Evolutionary conservation across 2,113 vertebrate genomes (phyloP), one percentile per base, ranked within the genome.

Genomic region (Tylochromis polylepis): DNA sequence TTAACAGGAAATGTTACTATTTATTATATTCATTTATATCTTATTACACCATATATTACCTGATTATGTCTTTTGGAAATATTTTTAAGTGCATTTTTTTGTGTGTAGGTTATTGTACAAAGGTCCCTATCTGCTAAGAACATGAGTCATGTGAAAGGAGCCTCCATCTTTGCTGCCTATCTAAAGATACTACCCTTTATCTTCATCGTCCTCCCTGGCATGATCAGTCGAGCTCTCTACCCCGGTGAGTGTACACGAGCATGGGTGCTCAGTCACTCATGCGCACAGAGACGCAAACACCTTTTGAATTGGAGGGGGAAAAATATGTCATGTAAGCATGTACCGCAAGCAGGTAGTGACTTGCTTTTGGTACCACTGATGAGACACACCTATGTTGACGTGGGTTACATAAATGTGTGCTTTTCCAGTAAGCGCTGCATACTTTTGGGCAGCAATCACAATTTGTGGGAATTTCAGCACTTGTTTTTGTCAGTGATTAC

Each of bases 181-280:
- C 96, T 99, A 93, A 98, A 98, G 95, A 95, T 98, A 96, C 95
- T 99, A 85, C 97, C 97, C 36, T 97, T 99, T 95, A 95, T 97
- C 60, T 89, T 99, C 86, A 98, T 98, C 83, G 88, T 98, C 89
- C 96, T 98, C 91, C 98, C 98, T 0, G 98, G 97, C 87, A 98
- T 99, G 98, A 97, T 98, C 94, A 99, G 98, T 96, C 96, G 98
- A 20, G 96, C 95, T 1, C 97, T 99, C 55, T 98, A 97, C 88
- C 97, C 98, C 97, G 98, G 98, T 98, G 96, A 12, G 85, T 79
- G 38, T 82, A 75, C 31, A 24, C 75, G 65, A 43, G 83, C 46
- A 58, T 83, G 82, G 51, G 60, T 60, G 29, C 22, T 77, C 34
- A 67, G 18, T 24, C 16, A 6, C 58, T 24, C 36, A 51, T 20